phyloP scores from a whole-genome alignment of 2,797 vertebrate genomes.

The Natrix natrix region DNA sequence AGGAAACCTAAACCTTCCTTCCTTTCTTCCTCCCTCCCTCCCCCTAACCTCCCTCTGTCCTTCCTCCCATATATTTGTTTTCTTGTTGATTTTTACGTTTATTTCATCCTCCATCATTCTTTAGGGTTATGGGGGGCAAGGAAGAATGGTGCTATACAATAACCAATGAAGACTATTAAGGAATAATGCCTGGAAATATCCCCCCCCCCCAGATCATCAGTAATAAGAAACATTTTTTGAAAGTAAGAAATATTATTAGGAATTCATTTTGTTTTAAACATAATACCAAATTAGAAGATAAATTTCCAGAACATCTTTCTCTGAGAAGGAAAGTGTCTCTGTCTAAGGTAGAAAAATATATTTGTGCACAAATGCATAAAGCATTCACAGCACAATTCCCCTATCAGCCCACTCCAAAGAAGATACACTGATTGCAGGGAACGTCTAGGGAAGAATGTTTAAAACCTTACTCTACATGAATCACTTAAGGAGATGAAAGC shows the following conservation, averaged over 20 bases:
- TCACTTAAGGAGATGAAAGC: background rate
- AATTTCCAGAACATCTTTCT: background rate
- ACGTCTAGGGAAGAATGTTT: background rate
- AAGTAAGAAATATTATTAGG: background rate
- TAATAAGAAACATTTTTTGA: background rate
- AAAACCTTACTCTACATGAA: background rate
- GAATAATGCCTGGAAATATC: background rate
- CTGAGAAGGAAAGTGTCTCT: background rate
- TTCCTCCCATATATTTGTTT: background rate
- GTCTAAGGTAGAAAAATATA: background rate
- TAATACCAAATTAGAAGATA: background rate
- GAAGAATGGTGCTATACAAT: background rate
- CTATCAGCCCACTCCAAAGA: background rate
- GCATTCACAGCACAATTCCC: background rate
- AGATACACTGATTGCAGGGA: background rate
- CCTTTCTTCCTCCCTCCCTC: background rate
- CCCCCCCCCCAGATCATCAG: background rate
- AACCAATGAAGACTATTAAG: background rate
- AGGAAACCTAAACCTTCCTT: background rate
- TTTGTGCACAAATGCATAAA: background rate
- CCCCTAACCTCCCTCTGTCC: no score
- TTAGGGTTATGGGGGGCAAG: background rate
- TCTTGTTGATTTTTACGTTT: background rate
- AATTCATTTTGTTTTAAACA: background rate
- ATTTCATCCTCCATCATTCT: background rate